Evolutionary conservation across 2,888 invertebrate genomes (phyloP).

Genomic region (Epistrophella euchroma): DNA sequence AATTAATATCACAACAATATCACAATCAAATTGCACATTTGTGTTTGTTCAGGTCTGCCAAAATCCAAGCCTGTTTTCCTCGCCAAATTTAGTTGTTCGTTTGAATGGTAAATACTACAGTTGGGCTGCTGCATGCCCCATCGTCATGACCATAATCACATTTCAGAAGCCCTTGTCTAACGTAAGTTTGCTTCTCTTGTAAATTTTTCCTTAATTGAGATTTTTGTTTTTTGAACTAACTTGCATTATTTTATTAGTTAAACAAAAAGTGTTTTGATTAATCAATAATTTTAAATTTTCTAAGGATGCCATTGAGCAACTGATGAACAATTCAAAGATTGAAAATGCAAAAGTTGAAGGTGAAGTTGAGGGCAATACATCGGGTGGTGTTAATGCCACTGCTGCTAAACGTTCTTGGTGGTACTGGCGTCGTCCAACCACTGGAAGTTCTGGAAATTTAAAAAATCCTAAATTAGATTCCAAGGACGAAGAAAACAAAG

Average conservation of each 20-base stretch:
- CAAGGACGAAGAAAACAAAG: conserved; percentile 77
- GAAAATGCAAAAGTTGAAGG: conserved; percentile 76
- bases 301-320: conserved; percentile 82
- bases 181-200: conserved; percentile 84
- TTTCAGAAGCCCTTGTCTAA: conserved; percentile 94
- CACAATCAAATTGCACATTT: conserved; percentile 85
- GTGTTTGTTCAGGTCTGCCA: conserved; percentile 84
- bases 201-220: background rate
- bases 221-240: conserved; percentile 9
- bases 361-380: conserved; percentile 76
- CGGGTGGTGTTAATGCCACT: conserved; percentile 77
- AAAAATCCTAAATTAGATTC: conserved; percentile 72
- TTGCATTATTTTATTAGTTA: background rate
- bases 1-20: conserved; percentile 82
- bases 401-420: conserved; percentile 86
- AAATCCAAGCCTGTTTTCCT: conserved; percentile 90
- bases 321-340: conserved; percentile 79
- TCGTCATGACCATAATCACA: conserved; percentile 93
- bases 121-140: conserved; percentile 95
- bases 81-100: conserved; percentile 93
- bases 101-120: conserved; percentile 95
- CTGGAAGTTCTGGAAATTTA: conserved; percentile 53
- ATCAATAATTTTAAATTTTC: background rate
- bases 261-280: background rate
- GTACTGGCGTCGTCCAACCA: conserved; percentile 86